Evolutionary conservation across 1,140 invertebrate species (phyloP).

Genomic region (Heliconius hewitsoni): DNA sequence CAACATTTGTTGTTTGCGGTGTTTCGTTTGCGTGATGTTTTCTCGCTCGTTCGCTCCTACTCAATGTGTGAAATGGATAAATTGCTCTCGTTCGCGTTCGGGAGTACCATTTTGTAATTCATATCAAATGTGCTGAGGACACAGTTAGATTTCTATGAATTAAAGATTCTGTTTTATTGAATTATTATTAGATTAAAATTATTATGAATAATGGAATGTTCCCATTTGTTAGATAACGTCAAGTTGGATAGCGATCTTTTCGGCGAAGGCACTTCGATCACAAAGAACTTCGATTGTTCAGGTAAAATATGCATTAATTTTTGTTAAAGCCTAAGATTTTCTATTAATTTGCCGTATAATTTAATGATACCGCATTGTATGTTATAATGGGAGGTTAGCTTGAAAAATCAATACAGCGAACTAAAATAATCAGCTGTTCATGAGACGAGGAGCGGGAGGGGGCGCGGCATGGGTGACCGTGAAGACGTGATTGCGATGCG

Average conservation of each 20-base stretch:
- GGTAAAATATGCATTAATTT: constrained; percentile 61
- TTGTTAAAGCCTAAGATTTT: not conserved
- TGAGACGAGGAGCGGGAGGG: constrained; percentile 60
- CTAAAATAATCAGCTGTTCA: constrained; percentile 81
- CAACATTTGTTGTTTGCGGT: constrained; percentile 46
- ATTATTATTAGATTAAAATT: constrained; percentile 51
- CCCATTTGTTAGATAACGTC: constrained; percentile 83
- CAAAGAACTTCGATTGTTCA: constrained; percentile 81
- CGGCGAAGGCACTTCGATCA: constrained; percentile 69
- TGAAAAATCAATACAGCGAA: constrained; percentile 81
- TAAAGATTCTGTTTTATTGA: constrained; percentile 54
- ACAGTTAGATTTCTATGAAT: constrained; percentile 61
- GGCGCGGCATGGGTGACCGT: constrained; percentile 73
- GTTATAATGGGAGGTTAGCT: constrained; percentile 62
- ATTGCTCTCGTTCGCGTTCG: constrained; percentile 52
- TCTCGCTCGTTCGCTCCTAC: constrained; percentile 47
- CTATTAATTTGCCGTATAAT: not conserved
- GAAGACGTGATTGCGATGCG: constrained; percentile 48
- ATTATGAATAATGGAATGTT: constrained; percentile 83
- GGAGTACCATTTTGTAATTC: constrained; percentile 43
- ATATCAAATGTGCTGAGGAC: constrained; percentile 45
- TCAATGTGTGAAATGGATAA: constrained; percentile 53
- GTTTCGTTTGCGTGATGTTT: constrained; percentile 50
- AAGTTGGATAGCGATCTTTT: constrained; percentile 80
- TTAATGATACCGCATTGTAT: not conserved